Base-by-base conservation (phyloP, 2,113 vertebrate species). In the Lasiurus borealis region DNA sequence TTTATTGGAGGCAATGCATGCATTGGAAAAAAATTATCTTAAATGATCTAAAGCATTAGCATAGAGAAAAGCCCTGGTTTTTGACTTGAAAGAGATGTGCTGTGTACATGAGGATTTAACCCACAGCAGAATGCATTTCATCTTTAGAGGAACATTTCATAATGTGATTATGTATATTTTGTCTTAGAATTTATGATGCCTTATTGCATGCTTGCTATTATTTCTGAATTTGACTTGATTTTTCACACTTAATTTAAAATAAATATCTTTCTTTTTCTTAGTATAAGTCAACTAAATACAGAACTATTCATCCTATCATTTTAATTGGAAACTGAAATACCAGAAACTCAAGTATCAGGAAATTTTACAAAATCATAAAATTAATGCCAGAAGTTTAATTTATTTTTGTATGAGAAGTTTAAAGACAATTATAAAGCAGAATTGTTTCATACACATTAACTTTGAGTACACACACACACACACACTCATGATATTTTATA, bases 281-380 rank as follows among this genome's bases (percentile, higher is more conserved):
- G 31, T 57, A 69, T 14, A 84, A 29, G 27, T 77, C 68, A 85
- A 11, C 31, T 75, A 50, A 93, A 66, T 77, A 46, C 4, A 88
- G 18, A 90, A 71, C 15, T 57, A 1, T 75, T 85, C 27, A 50
- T 95, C 31, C 29, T 93, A 5, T 84, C 72, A 71, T 57, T 96
- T 81, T 57, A 48, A 62, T 64, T 84, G 3, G 57, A 88, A 87
- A 91, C 11, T 52, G 25, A 95, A 93, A 84, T 71, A 68, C 7
- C 23, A 15, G 54, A 88, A 85, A 93, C 25, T 72, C 15, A 95
- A 95, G 80, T 59, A 62, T 64, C 4, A 84, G 44, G 48, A 95
- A 90, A 75, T 90, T 94, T 94, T 94, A 81, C 19, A 87, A 85
- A 93, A 52, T 95, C 18, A 18, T 80, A 34, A 90, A 77, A 75